These are phyloP conservation scores for Cossypha caffra DNA, from an alignment of 2,797 vertebrate species.

Conservation along the genomic window DNA sequence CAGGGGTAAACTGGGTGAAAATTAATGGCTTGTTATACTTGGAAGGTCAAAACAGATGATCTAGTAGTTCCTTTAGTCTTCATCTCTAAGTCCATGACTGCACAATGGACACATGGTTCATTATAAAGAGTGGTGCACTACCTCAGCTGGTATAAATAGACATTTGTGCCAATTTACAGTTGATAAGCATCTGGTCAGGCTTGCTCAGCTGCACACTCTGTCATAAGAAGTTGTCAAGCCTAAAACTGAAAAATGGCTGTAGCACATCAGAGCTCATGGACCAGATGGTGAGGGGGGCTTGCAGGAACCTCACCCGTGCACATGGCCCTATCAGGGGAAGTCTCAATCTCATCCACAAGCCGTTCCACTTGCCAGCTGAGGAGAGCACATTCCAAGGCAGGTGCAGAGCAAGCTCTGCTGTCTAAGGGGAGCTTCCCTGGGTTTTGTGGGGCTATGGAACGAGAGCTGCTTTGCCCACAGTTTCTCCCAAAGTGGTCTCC, in stretches of 20 bases:
- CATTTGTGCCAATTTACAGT: constrained; percentile 24
- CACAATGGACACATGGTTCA: background rate
- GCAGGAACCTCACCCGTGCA: background rate
- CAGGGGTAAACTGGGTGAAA: background rate
- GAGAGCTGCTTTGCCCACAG: background rate
- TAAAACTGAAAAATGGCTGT: constrained; percentile 39
- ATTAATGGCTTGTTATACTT: background rate
- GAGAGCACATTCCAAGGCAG: background rate
- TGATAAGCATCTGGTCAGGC: constrained; percentile 54
- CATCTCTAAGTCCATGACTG: background rate
- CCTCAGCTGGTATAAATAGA: constrained; percentile 6
- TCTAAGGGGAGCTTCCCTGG: background rate
- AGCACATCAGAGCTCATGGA: background rate
- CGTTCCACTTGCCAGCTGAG: background rate
- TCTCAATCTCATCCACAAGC: background rate
- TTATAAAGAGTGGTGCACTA: constrained; percentile 15
- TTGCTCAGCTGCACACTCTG: constrained; percentile 45
- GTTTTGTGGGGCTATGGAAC: background rate
- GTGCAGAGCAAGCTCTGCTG: background rate
- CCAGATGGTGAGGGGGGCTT: constrained; percentile 3
- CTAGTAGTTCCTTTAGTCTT: background rate
- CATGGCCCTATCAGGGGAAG: background rate
- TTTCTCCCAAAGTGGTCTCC: background rate
- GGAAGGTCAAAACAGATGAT: constrained; percentile 32
- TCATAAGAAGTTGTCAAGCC: background rate